Base-by-base conservation (phyloP, 35 echinoderm and acorn worm species). In the Hemicentrotus pulcherrimus region DNA sequence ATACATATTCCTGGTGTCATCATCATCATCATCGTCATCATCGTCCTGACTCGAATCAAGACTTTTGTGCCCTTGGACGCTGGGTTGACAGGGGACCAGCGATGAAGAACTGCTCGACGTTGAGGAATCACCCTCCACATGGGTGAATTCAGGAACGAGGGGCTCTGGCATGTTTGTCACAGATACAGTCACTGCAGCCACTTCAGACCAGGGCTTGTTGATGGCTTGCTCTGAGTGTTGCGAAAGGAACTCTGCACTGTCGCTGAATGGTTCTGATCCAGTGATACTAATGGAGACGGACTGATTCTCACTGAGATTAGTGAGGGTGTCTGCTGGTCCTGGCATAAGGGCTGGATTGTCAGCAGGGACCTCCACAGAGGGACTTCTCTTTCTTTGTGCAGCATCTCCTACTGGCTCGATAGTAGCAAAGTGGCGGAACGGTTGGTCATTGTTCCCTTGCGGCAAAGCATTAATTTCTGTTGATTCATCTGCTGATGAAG, bases 361-460 rank as follows among this genome's bases (percentile, higher is more conserved):
- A 46, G 32, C 86, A 16, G 9, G 13, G 12, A 32, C 61, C 5
- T 94, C 61, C 13, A 47, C 87, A 18, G 71, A 46, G 15, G 47
- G 91, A 58, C 48, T 47, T 12, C 28, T 10, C 30, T 31, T 55
- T 14, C 13, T 45, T 45, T 88, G 70, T 33, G 86, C 93, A 18
- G 92, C 46, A 41, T 94, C 14, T 11, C 92, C 95, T 7, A 96
- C 95, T 47, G 95, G 95, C 92, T 96, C 95, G 61, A 96, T 96
- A 14, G 92, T 94, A 48, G 95, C 95, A 86, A 86, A 96, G 52
- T 96, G 95, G 31, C 93, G 92, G 91, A 96, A 86, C 10, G 41
- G 65, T 46, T 65, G 32, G 19, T 24, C 31, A 46, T 32, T 71
- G 19, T 96, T 61, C 13, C 12, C 46, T 58, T 88, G 41, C 18